Conservation (phyloP, 2,113 vertebrate genomes). For the Reinhardtius hippoglossoides region DNA sequence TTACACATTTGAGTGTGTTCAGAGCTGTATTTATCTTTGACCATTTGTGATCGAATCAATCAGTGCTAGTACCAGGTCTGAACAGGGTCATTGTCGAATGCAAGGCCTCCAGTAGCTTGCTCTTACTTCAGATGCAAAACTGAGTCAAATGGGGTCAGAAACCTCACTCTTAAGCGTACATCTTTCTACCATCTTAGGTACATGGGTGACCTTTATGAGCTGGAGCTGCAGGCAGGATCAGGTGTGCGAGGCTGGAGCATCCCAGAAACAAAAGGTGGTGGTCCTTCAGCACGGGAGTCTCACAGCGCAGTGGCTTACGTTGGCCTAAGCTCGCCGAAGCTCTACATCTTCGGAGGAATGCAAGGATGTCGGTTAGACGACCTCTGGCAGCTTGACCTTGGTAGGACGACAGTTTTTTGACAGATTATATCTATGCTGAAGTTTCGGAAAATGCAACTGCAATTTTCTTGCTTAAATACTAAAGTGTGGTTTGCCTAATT, state of each 20-base stretch:
- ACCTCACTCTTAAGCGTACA: not conserved
- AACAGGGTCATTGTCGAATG: not conserved
- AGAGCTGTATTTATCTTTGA: too few relatives aligned
- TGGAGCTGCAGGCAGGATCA: conserved; percentile 93
- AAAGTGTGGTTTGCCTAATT: not conserved
- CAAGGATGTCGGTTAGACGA: conserved; percentile 91
- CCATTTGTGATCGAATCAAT: too few relatives aligned
- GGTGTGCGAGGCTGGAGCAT: conserved; percentile 92
- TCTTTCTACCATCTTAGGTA: conserved; percentile 80
- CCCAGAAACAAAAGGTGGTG: conserved; percentile 88
- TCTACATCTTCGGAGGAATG: conserved; percentile 97
- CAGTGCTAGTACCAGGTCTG: too few relatives aligned
- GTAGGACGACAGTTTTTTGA: conserved; percentile 77
- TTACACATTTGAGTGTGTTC: too few relatives aligned
- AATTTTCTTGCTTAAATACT: not conserved
- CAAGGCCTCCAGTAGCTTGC: not conserved
- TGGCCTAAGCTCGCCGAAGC: conserved; percentile 87
- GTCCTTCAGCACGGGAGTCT: conserved; percentile 93
- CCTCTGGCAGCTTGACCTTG: conserved; percentile 95
- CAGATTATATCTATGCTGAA: not conserved
- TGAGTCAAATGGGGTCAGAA: not conserved
- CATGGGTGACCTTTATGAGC: conserved; percentile 93
- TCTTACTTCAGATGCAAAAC: not conserved
- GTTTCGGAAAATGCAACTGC: not conserved
- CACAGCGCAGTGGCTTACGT: conserved; percentile 90